A percentile compares a stretch with the other conserved stretches of the same genome.
Conservation (phyloP, 37 sponge, comb jelly and placozoan species). For the Spongia lamella region DNA sequence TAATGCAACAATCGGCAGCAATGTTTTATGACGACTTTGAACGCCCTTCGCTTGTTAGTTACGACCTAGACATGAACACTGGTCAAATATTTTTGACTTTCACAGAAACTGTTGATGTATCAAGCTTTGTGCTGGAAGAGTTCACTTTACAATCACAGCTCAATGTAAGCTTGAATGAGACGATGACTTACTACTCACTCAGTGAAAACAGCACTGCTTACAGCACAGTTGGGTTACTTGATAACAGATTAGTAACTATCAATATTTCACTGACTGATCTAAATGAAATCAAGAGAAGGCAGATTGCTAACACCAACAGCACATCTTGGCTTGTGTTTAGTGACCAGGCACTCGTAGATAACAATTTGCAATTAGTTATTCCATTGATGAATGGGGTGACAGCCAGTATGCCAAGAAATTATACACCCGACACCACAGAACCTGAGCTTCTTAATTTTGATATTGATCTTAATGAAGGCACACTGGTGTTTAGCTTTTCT, state of each 20-base stretch:
- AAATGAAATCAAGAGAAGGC: conserved; percentile 83
- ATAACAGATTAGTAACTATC: conserved; percentile 74
- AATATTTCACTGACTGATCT: conserved; percentile 74
- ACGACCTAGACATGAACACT: conserved; percentile 74
- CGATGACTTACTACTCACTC: conserved; percentile 58
- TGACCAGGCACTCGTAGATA: conserved; percentile 66
- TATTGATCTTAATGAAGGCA: conserved; percentile 71
- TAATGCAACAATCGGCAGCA: conserved; percentile 31
- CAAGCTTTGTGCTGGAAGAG: conserved; percentile 45
- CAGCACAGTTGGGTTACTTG: conserved; percentile 62
- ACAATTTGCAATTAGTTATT: conserved; percentile 64
- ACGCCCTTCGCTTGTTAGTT: conserved; percentile 67
- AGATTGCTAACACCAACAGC: conserved; percentile 52
- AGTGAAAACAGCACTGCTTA: conserved; percentile 37
- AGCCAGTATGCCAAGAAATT: conserved; percentile 37
- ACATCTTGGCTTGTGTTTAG: conserved; percentile 83
- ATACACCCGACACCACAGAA: conserved; percentile 65
- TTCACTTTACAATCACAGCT: conserved; percentile 70
- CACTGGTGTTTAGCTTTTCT: conserved; percentile 70
- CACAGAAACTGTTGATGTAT: conserved; percentile 86
- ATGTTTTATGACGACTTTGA: conserved; percentile 64
- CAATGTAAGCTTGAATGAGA: conserved; percentile 57
- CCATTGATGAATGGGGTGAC: conserved; percentile 77
- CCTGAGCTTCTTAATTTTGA: conserved; percentile 62
- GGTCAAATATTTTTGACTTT: conserved; percentile 76